Percentiles rank a stretch among this genome's conserved stretches.
Conservation (phyloP, 2,113 vertebrate species). For the Sialia sialis region DNA sequence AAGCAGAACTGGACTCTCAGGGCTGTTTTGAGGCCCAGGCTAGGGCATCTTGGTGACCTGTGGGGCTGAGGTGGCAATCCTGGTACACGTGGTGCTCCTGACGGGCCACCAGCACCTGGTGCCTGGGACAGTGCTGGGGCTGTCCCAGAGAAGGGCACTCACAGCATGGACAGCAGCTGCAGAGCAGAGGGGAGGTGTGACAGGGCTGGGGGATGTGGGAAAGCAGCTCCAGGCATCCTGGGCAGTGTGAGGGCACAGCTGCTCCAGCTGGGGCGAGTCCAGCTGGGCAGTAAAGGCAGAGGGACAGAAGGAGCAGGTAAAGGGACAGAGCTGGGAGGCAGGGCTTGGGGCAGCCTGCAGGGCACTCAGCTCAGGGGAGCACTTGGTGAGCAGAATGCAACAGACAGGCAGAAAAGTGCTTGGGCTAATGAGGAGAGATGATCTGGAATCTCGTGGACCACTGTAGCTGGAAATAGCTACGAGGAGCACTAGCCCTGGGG, state of each 20-base stretch:
- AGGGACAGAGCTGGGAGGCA: background rate
- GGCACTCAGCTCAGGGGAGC: background rate
- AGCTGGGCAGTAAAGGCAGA: background rate
- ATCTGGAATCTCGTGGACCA: background rate
- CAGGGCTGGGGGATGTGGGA: background rate
- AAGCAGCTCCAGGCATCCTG: background rate
- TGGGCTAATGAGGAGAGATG: background rate
- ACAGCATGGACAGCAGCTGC: background rate
- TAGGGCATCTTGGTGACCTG: background rate
- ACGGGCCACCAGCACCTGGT: background rate
- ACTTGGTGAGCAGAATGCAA: background rate
- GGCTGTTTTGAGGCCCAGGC: background rate
- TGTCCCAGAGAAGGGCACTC: fast-evolving
- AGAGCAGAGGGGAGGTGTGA: background rate
- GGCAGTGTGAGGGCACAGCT: background rate
- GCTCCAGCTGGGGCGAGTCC: background rate
- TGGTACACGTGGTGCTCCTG: background rate
- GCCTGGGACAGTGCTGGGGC: background rate
- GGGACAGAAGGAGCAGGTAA: background rate
- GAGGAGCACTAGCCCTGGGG: constrained; percentile 1
- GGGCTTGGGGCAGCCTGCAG: background rate
- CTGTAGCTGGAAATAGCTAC: background rate
- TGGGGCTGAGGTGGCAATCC: background rate
- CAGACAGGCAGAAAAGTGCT: background rate
- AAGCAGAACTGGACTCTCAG: background rate